phyloP scores from a whole-genome alignment of 2,113 vertebrate genomes.

The Psammodynastes pulverulentus region DNA sequence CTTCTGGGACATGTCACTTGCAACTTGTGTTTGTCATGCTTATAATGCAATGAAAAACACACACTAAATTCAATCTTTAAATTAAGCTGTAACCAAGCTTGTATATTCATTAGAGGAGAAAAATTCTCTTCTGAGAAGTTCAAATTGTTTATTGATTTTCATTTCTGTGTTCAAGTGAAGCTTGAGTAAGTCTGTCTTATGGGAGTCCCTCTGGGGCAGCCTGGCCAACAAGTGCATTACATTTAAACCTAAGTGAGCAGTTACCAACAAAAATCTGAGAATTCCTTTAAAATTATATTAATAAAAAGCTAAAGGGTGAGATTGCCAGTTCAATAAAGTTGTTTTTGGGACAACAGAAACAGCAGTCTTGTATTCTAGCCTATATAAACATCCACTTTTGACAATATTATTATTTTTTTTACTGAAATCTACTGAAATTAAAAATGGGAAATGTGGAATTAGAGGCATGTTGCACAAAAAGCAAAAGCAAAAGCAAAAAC shows the following conservation, averaged over 20 bases:
- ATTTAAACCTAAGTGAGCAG: slow-evolving; percentile 69
- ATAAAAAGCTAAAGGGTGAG: slow-evolving; percentile 65
- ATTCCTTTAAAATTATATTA: slow-evolving; percentile 74
- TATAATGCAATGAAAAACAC: slow-evolving; percentile 70
- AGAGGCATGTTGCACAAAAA: neutral
- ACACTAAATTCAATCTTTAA: slow-evolving; percentile 78
- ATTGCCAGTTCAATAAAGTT: slow-evolving; percentile 65
- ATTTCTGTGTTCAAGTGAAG: slow-evolving; percentile 95
- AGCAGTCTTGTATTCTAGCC: slow-evolving; percentile 39
- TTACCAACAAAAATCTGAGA: slow-evolving; percentile 68
- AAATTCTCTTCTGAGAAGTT: slow-evolving; percentile 96
- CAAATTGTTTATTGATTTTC: slow-evolving; percentile 99
- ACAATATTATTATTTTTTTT: neutral
- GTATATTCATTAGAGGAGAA: slow-evolving; percentile 97
- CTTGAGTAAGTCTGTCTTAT: slow-evolving; percentile 89
- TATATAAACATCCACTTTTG: slow-evolving; percentile 42
- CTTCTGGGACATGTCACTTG: slow-evolving; percentile 64
- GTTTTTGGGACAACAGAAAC: slow-evolving; percentile 56
- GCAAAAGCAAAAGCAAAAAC: too few relatives aligned
- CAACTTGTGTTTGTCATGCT: slow-evolving; percentile 74
- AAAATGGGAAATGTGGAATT: slow-evolving; percentile 41
- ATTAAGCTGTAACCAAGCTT: slow-evolving; percentile 90
- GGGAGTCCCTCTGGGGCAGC: slow-evolving; percentile 75
- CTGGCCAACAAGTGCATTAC: slow-evolving; percentile 71
- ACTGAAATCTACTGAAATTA: slow-evolving; percentile 2